Conservation (phyloP, 1,140 invertebrate genomes). For the Atopsyche davidsoni region DNA sequence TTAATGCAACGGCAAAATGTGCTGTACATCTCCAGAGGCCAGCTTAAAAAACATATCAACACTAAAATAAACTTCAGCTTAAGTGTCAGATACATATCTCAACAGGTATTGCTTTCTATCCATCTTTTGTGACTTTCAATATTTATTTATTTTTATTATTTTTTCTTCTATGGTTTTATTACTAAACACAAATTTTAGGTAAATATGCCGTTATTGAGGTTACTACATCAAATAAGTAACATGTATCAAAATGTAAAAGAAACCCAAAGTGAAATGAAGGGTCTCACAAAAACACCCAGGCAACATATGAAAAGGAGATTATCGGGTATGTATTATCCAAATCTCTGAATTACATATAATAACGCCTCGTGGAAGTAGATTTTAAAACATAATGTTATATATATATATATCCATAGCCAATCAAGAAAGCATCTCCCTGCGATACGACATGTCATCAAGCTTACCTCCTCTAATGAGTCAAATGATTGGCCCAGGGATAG, state of each 20-base stretch:
- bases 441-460: slow-evolving; percentile 13
- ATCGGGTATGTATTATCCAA: slow-evolving; percentile 44
- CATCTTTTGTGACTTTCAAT: neutral
- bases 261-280: slow-evolving; percentile 82
- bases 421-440: slow-evolving; percentile 7
- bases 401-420: slow-evolving; percentile 1
- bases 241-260: slow-evolving; percentile 98
- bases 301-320: slow-evolving; percentile 50
- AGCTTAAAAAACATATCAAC: slow-evolving; percentile 84
- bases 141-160: slow-evolving; percentile 15
- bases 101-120: slow-evolving; percentile 59
- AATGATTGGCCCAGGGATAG: slow-evolving; percentile 35
- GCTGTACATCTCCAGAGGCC: slow-evolving; percentile 76
- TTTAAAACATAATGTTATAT: neutral
- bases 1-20: slow-evolving; percentile 74
- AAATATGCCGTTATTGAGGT: slow-evolving; percentile 89
- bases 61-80: slow-evolving; percentile 84
- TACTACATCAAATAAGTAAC: slow-evolving; percentile 93
- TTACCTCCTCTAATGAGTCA: slow-evolving; percentile 16
- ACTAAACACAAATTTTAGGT: slow-evolving; percentile 47
- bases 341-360: slow-evolving; percentile 6
- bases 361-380: neutral
- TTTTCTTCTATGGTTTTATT: slow-evolving; percentile 5
- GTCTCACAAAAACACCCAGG: slow-evolving; percentile 51
- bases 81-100: slow-evolving; percentile 80